Conservation (phyloP, 2,113 vertebrate species). For the Agapornis roseicollis region DNA sequence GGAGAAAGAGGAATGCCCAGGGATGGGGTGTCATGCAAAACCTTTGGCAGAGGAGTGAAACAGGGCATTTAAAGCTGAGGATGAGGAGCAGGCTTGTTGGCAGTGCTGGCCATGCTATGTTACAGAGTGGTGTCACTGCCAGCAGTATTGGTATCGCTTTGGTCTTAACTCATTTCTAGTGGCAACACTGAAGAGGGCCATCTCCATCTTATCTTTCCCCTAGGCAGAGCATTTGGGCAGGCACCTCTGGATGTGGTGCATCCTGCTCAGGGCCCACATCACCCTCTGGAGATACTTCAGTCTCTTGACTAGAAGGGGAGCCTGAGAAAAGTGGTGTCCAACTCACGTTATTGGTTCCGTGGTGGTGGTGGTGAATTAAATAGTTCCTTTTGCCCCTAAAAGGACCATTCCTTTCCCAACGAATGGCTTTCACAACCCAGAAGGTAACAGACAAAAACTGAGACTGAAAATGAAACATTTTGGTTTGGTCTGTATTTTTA, state of each 20-base stretch:
- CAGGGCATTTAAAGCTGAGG: neutral
- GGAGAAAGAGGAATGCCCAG: neutral
- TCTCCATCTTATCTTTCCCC: neutral
- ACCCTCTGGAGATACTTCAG: neutral
- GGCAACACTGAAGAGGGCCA: fast-evolving
- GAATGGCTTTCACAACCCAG: neutral
- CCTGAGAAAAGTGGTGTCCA: neutral
- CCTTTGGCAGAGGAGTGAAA: neutral
- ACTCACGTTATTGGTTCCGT: neutral
- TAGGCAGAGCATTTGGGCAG: neutral
- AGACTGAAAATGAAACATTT: neutral
- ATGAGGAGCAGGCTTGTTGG: neutral
- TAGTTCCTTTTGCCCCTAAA: neutral
- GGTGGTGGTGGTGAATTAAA: neutral
- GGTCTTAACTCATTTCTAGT: neutral
- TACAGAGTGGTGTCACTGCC: neutral
- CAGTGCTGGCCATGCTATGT: neutral
- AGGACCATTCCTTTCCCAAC: neutral
- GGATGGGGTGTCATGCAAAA: neutral
- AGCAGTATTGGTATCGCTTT: neutral
- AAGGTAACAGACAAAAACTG: neutral
- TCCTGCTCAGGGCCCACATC: neutral
- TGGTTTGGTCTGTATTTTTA: neutral
- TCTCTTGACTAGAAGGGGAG: neutral
- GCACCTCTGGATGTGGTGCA: fast-evolving